Evolutionary conservation across 1,140 invertebrate species (phyloP).

Genomic region (Pissodes strobi): DNA sequence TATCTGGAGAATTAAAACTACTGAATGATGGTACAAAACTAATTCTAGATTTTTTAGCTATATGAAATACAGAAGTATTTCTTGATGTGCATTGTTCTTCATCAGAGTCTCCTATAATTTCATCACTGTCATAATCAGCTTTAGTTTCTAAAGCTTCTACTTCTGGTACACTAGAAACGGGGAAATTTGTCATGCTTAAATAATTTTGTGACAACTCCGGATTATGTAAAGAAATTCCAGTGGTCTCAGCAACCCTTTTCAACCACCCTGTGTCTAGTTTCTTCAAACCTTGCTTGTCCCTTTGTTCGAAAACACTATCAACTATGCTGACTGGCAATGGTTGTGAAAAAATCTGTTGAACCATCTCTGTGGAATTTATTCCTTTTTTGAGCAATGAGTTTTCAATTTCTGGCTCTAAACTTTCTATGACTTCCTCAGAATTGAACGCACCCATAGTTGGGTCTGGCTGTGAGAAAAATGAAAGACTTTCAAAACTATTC

Average conservation of each 20-base stretch:
- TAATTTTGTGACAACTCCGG: slow-evolving; percentile 8
- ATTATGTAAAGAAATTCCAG: slow-evolving; percentile 33
- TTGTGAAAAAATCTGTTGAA: slow-evolving; percentile 28
- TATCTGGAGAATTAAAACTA: background rate
- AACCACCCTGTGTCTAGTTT: slow-evolving; percentile 52
- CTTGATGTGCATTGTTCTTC: slow-evolving; percentile 53
- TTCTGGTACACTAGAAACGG: background rate
- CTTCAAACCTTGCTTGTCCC: slow-evolving; percentile 31
- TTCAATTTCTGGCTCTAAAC: background rate
- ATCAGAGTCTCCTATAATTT: slow-evolving; percentile 71
- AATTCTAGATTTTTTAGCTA: slow-evolving; percentile 49
- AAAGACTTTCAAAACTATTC: slow-evolving; percentile 34
- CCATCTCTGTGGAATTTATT: slow-evolving; percentile 43
- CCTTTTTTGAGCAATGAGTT: slow-evolving; percentile 6
- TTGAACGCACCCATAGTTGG: slow-evolving; percentile 18
- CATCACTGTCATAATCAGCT: slow-evolving; percentile 53
- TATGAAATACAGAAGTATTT: slow-evolving; percentile 35
- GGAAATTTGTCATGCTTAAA: no score
- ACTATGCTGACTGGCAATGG: slow-evolving; percentile 55
- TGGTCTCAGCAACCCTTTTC: slow-evolving; percentile 42
- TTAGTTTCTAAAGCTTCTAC: slow-evolving; percentile 26
- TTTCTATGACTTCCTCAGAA: slow-evolving; percentile 29
- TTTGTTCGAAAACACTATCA: slow-evolving; percentile 49
- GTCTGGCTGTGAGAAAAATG: slow-evolving; percentile 35
- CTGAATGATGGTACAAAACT: slow-evolving; percentile 9